Conservation (phyloP, 2,797 vertebrate genomes). For the Poecilia wingei region DNA sequence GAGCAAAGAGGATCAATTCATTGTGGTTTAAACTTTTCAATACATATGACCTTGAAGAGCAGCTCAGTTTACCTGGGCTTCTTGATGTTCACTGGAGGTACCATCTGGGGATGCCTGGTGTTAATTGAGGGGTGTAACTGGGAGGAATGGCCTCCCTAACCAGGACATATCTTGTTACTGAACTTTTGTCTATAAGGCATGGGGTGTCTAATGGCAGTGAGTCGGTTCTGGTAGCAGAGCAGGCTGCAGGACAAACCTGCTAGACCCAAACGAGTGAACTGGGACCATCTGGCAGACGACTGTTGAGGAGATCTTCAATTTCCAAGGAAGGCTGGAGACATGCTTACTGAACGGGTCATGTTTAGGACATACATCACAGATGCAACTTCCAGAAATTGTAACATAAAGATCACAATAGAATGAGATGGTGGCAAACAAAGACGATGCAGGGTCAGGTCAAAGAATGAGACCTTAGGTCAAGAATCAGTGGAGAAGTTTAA, state of each 20-base stretch:
- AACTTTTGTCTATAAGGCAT: neutral
- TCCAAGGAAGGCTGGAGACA: neutral
- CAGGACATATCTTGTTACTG: neutral
- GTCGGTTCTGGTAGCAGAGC: neutral
- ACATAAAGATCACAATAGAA: neutral
- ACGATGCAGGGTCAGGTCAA: neutral
- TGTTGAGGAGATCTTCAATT: neutral
- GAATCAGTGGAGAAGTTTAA: neutral
- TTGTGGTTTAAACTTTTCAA: neutral
- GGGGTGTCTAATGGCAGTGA: neutral
- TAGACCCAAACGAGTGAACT: neutral
- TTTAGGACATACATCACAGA: neutral
- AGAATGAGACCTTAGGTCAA: neutral
- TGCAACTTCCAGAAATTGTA: neutral
- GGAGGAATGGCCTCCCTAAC: neutral
- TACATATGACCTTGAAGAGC: neutral
- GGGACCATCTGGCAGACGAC: neutral
- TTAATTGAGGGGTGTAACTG: neutral
- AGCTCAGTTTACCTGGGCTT: neutral
- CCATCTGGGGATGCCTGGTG: neutral
- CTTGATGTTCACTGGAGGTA: neutral
- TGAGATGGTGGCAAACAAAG: neutral
- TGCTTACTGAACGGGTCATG: neutral
- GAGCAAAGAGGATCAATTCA: neutral
- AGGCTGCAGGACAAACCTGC: neutral